Base-by-base conservation (phyloP, 2,797 vertebrate species). In the Cygnus olor region DNA sequence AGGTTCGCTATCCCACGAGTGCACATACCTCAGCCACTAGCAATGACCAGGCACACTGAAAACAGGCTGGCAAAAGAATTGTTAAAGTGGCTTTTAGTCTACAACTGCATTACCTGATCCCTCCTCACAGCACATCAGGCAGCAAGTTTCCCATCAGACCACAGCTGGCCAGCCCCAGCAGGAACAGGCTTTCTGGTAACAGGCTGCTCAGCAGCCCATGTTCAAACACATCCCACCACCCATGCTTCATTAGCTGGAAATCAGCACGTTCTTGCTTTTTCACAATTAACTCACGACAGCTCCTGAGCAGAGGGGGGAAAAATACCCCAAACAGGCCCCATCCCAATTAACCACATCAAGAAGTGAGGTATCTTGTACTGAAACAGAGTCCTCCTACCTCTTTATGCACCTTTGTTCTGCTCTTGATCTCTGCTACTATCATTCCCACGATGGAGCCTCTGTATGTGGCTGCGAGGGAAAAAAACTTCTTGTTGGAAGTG, bases 401-500 rank as follows among this genome's bases (percentile, higher is more conserved):
- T 98, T 99, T 99, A 97, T 99, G 99, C 95, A 99, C 99, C 98
- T 99, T 99, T 57, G 99, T 99, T 97, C 99, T 98, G 97, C 98
- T 98, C 98, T 99, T 99, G 98, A 99, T 99, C 98, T 99, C 99
- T 56, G 99, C 99, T 95, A 99, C 99, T 94, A 99, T 99, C 99
- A 99, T 99, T 93, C 99, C 99, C 98, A 99, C 98, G 24, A 99
- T 99, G 97, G 98, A 98, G 56, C 99, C 99, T 97, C 99, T 98
- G 95, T 99, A 99, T 3, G 99, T 99, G 95, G 99, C 99, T 68
- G 99, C 99, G 27, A 99, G 98, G 92, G 99, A 99, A 97, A 99
- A 99, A 97, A 99, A 99, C 97, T 99, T 99, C 98, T 99, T 99
- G 98, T 99, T 99, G 96, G 99, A 99, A 77, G 99, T 99, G 98